Conservation (phyloP, 2,797 vertebrate species). For the Sylvilagus floridanus region DNA sequence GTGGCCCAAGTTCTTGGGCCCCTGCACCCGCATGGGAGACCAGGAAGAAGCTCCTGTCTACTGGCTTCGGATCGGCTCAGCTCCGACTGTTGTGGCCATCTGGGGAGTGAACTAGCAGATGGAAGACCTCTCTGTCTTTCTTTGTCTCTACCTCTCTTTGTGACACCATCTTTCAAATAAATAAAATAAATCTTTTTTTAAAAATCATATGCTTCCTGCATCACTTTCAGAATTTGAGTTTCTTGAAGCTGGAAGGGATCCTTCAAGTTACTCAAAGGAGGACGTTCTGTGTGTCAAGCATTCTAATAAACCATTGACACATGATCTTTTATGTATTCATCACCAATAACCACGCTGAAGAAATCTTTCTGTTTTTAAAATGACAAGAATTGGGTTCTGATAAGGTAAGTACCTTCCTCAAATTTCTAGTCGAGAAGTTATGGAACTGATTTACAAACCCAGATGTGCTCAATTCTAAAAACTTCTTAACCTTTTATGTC, state of each 20-base stretch:
- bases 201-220: neutral
- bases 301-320: neutral
- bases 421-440: neutral
- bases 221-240: constrained; percentile 10
- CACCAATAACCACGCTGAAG: neutral
- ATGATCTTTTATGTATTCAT: neutral
- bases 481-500: neutral
- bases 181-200: no score
- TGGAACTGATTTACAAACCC: neutral
- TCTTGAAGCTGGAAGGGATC: neutral
- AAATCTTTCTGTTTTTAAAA: constrained; percentile 46
- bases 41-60: no score
- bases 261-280: neutral
- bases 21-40: no score
- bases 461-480: neutral
- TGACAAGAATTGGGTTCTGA: constrained; percentile 15
- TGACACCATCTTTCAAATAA: no score
- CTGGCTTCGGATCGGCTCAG: no score
- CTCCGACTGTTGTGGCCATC: no score
- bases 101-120: no score
- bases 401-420: neutral
- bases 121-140: no score
- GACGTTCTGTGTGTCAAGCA: neutral
- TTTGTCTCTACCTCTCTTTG: no score
- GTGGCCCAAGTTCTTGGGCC: no score